A percentile compares a stretch with the other conserved stretches of the same genome.
Conservation (phyloP, 2,797 vertebrate species). For the Pristis pectinata region DNA sequence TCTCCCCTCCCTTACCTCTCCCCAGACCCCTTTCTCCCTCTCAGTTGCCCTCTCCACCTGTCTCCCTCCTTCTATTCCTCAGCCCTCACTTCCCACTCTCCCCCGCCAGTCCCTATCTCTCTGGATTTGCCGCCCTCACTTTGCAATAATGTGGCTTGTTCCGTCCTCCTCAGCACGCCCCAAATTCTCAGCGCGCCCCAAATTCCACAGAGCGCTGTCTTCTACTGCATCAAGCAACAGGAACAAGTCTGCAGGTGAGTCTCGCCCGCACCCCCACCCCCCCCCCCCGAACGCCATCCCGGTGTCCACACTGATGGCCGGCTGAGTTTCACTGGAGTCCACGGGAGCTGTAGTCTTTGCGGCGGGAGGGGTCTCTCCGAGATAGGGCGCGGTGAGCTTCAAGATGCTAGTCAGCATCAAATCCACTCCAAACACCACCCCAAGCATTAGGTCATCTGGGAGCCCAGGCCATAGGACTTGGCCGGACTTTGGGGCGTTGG, state of each 20-base stretch:
- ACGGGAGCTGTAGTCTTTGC: neutral
- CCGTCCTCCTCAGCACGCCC: neutral
- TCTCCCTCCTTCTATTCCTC: neutral
- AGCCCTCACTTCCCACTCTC: too few species aligned
- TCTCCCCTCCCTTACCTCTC: too few species aligned
- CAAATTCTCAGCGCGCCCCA: too few species aligned
- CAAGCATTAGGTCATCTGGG: neutral
- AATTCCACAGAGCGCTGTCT: neutral
- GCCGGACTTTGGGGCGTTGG: neutral
- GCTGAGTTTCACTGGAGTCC: too few species aligned
- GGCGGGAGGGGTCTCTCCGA: neutral
- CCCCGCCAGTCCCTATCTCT: neutral
- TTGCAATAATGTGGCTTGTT: neutral
- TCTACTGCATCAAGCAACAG: neutral
- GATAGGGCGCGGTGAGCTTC: neutral
- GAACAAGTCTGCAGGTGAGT: neutral
- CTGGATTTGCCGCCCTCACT: neutral
- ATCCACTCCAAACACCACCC: neutral
- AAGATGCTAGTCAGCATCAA: neutral
- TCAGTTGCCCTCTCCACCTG: too few species aligned
- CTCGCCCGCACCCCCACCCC: too few species aligned
- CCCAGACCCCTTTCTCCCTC: neutral
- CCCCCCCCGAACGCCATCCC: too few species aligned
- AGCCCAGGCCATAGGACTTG: neutral
- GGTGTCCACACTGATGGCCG: too few species aligned